phyloP scores from a whole-genome alignment of 2,888 invertebrate genomes.

The Pinctada fucata region DNA sequence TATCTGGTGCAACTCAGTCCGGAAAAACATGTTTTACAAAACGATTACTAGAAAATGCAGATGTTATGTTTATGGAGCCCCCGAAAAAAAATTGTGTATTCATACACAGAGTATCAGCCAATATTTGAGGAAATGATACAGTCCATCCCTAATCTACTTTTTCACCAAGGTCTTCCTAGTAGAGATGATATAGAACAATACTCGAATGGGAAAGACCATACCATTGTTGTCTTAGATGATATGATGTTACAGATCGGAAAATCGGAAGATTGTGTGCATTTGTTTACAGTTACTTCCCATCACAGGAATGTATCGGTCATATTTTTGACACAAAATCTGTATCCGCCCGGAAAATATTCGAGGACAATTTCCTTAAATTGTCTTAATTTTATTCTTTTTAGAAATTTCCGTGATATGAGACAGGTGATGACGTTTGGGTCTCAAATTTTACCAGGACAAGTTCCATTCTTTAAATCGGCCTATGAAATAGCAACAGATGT shows the following conservation, averaged over 20 bases:
- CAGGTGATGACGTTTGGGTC: slow-evolving; percentile 25
- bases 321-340: slow-evolving; percentile 36
- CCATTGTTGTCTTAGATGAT: slow-evolving; percentile 32
- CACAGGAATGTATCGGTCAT: slow-evolving; percentile 25
- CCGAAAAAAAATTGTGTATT: slow-evolving; percentile 20
- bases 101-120: slow-evolving; percentile 21
- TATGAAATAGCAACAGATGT: slow-evolving; percentile 25
- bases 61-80: slow-evolving; percentile 21
- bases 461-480: slow-evolving; percentile 28
- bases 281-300: slow-evolving; percentile 34
- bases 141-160: slow-evolving; percentile 9
- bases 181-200: slow-evolving; percentile 31
- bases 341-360: slow-evolving; percentile 18
- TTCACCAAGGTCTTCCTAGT: slow-evolving; percentile 24
- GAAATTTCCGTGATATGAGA: slow-evolving; percentile 25
- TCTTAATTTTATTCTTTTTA: slow-evolving; percentile 25
- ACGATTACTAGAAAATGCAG: slow-evolving; percentile 20
- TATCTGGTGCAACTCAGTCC: slow-evolving; percentile 18
- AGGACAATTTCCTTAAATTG: slow-evolving; percentile 35
- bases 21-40: slow-evolving; percentile 27
- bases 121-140: slow-evolving; percentile 31
- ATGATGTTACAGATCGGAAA: slow-evolving; percentile 15
- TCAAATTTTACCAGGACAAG: slow-evolving; percentile 30
- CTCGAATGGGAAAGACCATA: slow-evolving; percentile 12
- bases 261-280: slow-evolving; percentile 23